A percentile compares a stretch with the other conserved stretches of the same genome.
These are phyloP conservation scores for Polyodon spathula DNA, from an alignment of 2,113 vertebrate species.

Conservation along the genomic window DNA sequence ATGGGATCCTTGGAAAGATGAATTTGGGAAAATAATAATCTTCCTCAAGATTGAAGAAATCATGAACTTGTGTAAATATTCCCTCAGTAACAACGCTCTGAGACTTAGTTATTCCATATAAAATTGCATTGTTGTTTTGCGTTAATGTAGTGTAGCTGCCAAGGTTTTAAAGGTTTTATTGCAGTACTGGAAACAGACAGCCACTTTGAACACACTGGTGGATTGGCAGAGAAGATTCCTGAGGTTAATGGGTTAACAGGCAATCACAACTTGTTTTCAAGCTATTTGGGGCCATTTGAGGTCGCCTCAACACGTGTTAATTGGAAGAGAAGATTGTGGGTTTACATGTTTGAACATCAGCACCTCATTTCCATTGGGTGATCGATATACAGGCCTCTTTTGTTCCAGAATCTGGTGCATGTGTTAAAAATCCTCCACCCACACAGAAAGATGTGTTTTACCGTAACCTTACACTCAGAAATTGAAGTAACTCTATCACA, in stretches of 20 bases:
- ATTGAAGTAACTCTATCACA: slow-evolving; percentile 16
- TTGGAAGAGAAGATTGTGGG: slow-evolving; percentile 28
- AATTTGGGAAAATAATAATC: background rate
- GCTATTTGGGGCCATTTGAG: slow-evolving; percentile 14
- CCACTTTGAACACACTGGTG: too few species aligned
- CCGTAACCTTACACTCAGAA: slow-evolving; percentile 55
- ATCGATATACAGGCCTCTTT: slow-evolving; percentile 57
- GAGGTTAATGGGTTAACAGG: too few species aligned
- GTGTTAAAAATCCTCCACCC: slow-evolving; percentile 73
- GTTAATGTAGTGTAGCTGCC: too few species aligned
- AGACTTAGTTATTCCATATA: too few species aligned
- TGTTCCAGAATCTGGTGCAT: slow-evolving; percentile 59
- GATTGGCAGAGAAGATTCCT: too few species aligned
- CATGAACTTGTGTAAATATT: too few species aligned
- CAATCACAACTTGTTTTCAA: slow-evolving; percentile 22
- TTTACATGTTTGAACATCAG: slow-evolving; percentile 57
- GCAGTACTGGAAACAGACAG: too few species aligned
- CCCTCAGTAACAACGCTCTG: too few species aligned
- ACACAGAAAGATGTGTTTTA: slow-evolving; percentile 50
- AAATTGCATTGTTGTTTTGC: too few species aligned
- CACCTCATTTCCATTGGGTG: slow-evolving; percentile 36
- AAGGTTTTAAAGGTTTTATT: too few species aligned
- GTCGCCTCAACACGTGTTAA: slow-evolving; percentile 39
- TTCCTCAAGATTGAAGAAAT: too few species aligned
- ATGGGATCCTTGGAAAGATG: slow-evolving; percentile 7